phyloP scores from a whole-genome alignment of 2,888 invertebrate species.

The Cinara cedri region DNA sequence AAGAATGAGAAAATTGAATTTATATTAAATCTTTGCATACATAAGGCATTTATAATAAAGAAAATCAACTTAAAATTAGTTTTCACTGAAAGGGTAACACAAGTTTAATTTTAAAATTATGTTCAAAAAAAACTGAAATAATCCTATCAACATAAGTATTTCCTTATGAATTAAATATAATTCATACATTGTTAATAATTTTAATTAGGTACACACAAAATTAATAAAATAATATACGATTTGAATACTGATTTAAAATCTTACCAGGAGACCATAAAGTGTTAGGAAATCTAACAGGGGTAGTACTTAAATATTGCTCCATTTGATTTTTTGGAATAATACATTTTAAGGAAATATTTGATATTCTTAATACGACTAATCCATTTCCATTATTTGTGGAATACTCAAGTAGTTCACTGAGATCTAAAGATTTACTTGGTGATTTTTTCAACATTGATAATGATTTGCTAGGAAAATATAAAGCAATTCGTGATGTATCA shows the following conservation, averaged over 20 bases:
- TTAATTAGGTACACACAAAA: too few species aligned
- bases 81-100: too few species aligned
- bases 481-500: slow-evolving; percentile 36
- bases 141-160: too few species aligned
- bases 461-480: slow-evolving; percentile 54
- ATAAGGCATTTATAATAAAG: too few species aligned
- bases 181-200: too few species aligned
- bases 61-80: too few species aligned
- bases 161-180: too few species aligned
- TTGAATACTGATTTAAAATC: slow-evolving; percentile 7
- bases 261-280: slow-evolving; percentile 45
- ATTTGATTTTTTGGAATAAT: slow-evolving; percentile 40
- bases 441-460: slow-evolving; percentile 43
- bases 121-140: too few species aligned
- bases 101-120: too few species aligned
- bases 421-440: slow-evolving; percentile 8
- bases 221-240: neutral
- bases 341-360: slow-evolving; percentile 51
- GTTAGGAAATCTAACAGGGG: slow-evolving; percentile 29
- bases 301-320: slow-evolving; percentile 46
- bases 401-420: slow-evolving; percentile 31
- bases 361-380: slow-evolving; percentile 45
- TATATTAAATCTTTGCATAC: too few species aligned
- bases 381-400: slow-evolving; percentile 35
- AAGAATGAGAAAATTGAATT: too few species aligned